Percentiles rank a stretch among this genome's conserved stretches.
phyloP scores from a whole-genome alignment of 2,797 vertebrate genomes.

The Semotilus atromaculatus region DNA sequence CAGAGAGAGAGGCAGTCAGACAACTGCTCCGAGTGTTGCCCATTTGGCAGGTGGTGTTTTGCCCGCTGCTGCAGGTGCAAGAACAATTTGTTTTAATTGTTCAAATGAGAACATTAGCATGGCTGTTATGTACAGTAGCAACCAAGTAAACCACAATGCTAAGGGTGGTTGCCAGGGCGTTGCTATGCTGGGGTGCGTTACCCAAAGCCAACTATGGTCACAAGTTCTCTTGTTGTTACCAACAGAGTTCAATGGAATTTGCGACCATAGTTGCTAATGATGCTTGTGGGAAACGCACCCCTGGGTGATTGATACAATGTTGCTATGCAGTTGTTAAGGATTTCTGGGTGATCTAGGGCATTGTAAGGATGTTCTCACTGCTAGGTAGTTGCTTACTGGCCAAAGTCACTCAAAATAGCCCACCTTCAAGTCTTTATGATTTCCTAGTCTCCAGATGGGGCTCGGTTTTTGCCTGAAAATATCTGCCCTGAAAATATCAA shows the following conservation, averaged over 20 bases:
- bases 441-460: not conserved
- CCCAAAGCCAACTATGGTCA: too few relatives aligned
- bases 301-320: not conserved
- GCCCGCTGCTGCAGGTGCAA: conserved; percentile 59
- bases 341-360: not conserved
- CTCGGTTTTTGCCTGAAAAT: not conserved
- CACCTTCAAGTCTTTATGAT: not conserved
- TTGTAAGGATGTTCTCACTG: not conserved
- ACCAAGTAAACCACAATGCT: not conserved
- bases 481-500: too few relatives aligned
- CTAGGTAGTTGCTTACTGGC: not conserved
- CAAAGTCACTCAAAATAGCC: not conserved
- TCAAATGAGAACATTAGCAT: conserved; percentile 44
- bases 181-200: not conserved
- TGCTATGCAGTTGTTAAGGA: not conserved
- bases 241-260: too few relatives aligned
- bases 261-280: too few relatives aligned
- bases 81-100: conserved; percentile 31
- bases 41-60: conserved; percentile 65
- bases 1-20: conserved; percentile 48
- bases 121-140: not conserved
- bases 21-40: conserved; percentile 57
- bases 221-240: too few relatives aligned
- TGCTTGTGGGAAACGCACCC: too few relatives aligned
- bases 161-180: not conserved